Base-by-base conservation (phyloP, 2,113 vertebrate genomes). In the Odontophorus gujanensis region DNA sequence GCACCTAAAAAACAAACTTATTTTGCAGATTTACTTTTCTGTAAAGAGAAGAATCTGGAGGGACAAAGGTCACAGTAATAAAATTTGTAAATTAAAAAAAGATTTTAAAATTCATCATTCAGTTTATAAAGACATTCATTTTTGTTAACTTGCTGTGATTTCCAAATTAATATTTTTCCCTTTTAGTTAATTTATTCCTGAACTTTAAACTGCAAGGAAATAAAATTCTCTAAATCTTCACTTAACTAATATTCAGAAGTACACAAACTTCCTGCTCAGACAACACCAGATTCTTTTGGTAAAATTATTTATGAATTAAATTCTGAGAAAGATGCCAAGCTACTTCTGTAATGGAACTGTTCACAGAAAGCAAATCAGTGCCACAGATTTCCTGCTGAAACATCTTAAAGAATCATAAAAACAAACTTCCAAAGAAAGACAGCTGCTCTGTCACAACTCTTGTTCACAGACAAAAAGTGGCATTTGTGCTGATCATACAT, bases 401-500 rank as follows among this genome's bases (percentile, higher is more conserved):
- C 2, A 3, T 63, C 84, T 32, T 69, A 8, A 45, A 26, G 50
- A 45, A 72, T 24, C 28, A 58, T 9, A 34, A 80, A 28, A 26
- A 80, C 21, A 80, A 32, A 66, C 19, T 59, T 40, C 87, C 78
- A 73, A 58, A 75, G 51, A 21, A 3, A 73, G n/a, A 45, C n/a
- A 69, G n/a, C 21, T 57, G 62, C 66, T 81, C 62, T 21, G 48
- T 6, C 47, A 74, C 42, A 65, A 2, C 9, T 53, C 26, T 19
- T 36, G 22, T 4, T 67, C 68, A 24, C 50, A 85, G 48, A 38
- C 53, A 57, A 11, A 42, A 20, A 4, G 36, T 15, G 45, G 11
- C 26, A 68, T 24, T 61, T 26, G 19, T 0, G 0, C 57, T 19
- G 74, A 12, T 1, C 28, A 50, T 30, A 62, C 6, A 4, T 16